Evolutionary conservation across 2,113 vertebrate genomes (phyloP), one percentile per base, ranked within the genome.

Genomic region (Scalopus aquaticus): DNA sequence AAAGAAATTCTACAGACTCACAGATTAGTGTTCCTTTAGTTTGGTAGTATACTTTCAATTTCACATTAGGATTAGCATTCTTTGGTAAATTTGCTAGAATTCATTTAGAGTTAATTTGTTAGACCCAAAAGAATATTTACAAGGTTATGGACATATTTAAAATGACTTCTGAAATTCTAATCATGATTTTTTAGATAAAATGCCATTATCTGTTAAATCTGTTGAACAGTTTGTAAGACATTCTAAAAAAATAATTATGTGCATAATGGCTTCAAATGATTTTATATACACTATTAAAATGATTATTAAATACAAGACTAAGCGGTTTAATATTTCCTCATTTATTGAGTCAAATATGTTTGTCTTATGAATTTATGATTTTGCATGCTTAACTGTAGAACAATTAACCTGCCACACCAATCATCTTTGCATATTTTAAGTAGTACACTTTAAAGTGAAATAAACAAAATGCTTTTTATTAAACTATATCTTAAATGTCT

Each of bases 221-320:
- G 4, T 30, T 83, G 26, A 85, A 69, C 3, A 58, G 20, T 85
- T 49, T 91, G 5, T 81, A 82, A 81, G 24, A 72, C 1, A 73
- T n/a, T n/a, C n/a, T n/a, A n/a, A n/a, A n/a, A n/a, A n/a, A n/a
- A n/a, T 72, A 84, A 90, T 70, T 93, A 81, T 91, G 80, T 80
- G 42, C 46, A 86, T 28, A 65, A 77, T 78, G 24, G 77, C 16
- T 51, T 84, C 32, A 70, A 85, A 73, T 85, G 19, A 9, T 54
- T 84, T 76, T 84, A 85, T 72, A 30, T 54, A 56, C 24, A 54
- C 81, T 10, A 91, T 26, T n/a, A 80, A 89, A 85, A 72, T 90
- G 13, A 88, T 81, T 64, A 85, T 82, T 77, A 93, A 51, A 51
- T 77, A 28, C 15, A 82, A 32, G 15, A 79, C 24, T 58, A 78